phyloP scores from a whole-genome alignment of 2,113 vertebrate genomes.

The Xenopus laevis region DNA sequence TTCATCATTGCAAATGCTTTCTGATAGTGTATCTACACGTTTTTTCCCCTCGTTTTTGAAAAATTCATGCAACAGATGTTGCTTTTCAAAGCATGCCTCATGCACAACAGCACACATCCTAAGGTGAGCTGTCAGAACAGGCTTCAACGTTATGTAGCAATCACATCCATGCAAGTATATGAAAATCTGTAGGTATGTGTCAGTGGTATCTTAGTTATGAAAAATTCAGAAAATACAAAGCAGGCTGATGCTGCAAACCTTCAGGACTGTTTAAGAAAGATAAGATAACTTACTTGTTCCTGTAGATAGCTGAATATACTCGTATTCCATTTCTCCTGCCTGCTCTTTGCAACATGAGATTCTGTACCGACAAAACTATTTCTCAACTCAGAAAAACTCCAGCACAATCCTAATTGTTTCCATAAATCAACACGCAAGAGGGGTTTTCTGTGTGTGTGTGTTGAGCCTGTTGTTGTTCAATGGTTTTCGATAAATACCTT shows the following conservation, averaged over 20 bases:
- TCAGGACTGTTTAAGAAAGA: slow-evolving; percentile 55
- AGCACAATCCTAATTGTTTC: slow-evolving; percentile 81
- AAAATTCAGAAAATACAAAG: slow-evolving; percentile 42
- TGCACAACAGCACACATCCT: slow-evolving; percentile 51
- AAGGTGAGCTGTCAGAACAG: slow-evolving; percentile 55
- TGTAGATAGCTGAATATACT: slow-evolving; percentile 70
- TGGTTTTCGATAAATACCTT: slow-evolving; percentile 90
- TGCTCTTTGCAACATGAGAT: slow-evolving; percentile 73
- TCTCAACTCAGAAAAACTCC: slow-evolving; percentile 73
- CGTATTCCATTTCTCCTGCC: slow-evolving; percentile 73
- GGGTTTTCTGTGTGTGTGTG: slow-evolving; percentile 65
- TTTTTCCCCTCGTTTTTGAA: not conserved
- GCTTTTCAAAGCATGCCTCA: slow-evolving; percentile 41
- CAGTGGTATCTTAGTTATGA: not conserved
- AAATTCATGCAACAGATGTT: not conserved
- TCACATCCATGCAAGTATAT: slow-evolving; percentile 35
- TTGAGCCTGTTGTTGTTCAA: slow-evolving; percentile 79
- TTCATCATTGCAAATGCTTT: not conserved
- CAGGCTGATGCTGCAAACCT: slow-evolving; percentile 51
- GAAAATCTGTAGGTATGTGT: slow-evolving; percentile 40
- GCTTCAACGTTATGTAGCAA: slow-evolving; percentile 47
- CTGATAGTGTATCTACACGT: not conserved
- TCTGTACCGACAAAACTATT: slow-evolving; percentile 72
- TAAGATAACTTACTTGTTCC: slow-evolving; percentile 81
- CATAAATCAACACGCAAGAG: slow-evolving; percentile 79